phyloP scores from a whole-genome alignment of 53 echinoderm and acorn worm genomes.

The Holothuria leucospilota region DNA sequence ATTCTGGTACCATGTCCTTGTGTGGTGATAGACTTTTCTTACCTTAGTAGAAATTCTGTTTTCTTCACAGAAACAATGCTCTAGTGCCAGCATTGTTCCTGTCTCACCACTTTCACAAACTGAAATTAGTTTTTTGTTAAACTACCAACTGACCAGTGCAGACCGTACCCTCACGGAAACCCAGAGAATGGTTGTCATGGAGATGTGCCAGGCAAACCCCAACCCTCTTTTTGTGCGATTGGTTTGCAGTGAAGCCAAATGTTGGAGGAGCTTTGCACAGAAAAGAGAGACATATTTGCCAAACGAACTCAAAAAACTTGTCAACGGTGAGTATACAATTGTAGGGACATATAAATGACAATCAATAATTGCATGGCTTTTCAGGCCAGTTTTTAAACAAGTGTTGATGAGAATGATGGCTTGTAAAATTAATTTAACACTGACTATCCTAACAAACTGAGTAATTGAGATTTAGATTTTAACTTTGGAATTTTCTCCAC shows the following conservation, averaged over 20 bases:
- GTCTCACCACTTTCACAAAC: constrained; percentile 61
- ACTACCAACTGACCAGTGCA: constrained; percentile 54
- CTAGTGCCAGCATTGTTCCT: constrained; percentile 55
- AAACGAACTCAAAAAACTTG: constrained; percentile 68
- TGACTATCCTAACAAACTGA: too few relatives aligned
- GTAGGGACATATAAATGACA: too few relatives aligned
- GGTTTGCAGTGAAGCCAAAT: constrained; percentile 64
- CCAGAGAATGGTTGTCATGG: constrained; percentile 64
- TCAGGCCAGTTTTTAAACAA: too few relatives aligned
- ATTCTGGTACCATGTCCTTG: too few relatives aligned
- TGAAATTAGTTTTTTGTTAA: constrained; percentile 64
- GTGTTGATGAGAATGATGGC: too few relatives aligned
- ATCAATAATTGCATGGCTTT: too few relatives aligned
- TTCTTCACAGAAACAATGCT: constrained; percentile 49
- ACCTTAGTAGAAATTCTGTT: not conserved
- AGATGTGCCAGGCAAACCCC: constrained; percentile 60
- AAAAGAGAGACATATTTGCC: constrained; percentile 71
- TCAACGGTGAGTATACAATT: constrained; percentile 69
- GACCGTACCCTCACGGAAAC: constrained; percentile 65
- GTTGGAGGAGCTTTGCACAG: constrained; percentile 75
- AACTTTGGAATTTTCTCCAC: too few relatives aligned
- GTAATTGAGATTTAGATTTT: too few relatives aligned
- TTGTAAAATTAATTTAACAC: too few relatives aligned
- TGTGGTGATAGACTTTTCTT: not conserved
- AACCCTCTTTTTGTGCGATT: constrained; percentile 72